Percentiles rank a stretch among this genome's conserved stretches.
Evolutionary conservation across 2,797 vertebrate genomes (phyloP).

Genomic region (Morus bassanus): DNA sequence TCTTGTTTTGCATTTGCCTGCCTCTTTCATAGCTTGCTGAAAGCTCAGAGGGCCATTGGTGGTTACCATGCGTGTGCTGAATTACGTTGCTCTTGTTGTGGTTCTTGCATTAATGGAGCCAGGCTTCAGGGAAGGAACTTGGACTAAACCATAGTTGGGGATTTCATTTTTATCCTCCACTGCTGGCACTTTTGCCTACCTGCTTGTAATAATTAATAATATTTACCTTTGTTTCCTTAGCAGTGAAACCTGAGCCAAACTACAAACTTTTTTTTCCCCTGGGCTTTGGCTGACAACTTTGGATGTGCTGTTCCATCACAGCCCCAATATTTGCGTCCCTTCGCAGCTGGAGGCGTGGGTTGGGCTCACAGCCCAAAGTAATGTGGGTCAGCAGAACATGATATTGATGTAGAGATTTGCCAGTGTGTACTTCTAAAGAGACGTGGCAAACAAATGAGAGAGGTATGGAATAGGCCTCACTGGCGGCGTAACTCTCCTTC

Average conservation of each 20-base stretch:
- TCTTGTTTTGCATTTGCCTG: neutral
- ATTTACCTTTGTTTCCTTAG: neutral
- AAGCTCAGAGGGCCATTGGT: neutral
- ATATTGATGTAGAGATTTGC: neutral
- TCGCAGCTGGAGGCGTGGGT: neutral
- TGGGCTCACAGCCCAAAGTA: neutral
- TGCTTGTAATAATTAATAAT: neutral
- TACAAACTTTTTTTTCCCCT: too few species aligned
- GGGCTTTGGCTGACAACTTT: neutral
- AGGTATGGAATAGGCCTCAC: accelerated
- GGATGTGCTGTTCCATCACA: neutral
- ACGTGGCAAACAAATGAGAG: neutral
- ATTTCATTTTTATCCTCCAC: neutral
- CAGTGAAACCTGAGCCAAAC: neutral
- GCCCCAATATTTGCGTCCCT: accelerated
- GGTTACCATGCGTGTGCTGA: neutral
- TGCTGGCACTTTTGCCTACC: neutral
- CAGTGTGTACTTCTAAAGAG: neutral
- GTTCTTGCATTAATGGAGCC: neutral
- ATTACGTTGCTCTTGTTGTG: neutral
- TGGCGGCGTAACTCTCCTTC: neutral
- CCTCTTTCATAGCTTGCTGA: neutral
- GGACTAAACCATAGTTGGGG: neutral
- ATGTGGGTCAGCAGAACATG: neutral
- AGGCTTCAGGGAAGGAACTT: neutral